Conservation (phyloP, 2,113 vertebrate species). For the Chaetura pelagica region DNA sequence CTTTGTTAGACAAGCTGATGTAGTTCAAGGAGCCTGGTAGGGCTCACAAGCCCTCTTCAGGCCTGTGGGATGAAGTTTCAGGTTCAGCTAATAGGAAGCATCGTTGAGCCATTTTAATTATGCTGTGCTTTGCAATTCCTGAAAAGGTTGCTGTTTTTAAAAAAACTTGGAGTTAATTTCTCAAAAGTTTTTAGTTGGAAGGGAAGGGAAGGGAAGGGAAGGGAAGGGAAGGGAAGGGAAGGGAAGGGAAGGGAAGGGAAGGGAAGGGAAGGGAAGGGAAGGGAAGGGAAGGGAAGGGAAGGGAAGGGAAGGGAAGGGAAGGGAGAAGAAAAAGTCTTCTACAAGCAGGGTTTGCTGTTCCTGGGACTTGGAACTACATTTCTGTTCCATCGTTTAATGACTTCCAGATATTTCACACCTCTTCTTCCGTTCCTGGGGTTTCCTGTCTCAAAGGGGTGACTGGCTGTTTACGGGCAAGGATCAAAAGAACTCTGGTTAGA, state of each 20-base stretch:
- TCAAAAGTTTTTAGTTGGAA: not conserved
- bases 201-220: too few species aligned
- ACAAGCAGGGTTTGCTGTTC: slow-evolving; percentile 3
- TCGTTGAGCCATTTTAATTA: not conserved
- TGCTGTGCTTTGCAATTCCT: not conserved
- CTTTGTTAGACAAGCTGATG: not conserved
- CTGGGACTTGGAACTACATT: not conserved
- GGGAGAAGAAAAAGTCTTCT: not conserved
- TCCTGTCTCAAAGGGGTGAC: slow-evolving; percentile 10
- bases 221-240: too few species aligned
- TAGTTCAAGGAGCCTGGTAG: not conserved
- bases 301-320: too few species aligned
- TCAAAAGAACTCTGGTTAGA: slow-evolving; percentile 2
- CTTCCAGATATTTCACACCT: slow-evolving; percentile 61
- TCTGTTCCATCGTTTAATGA: not conserved
- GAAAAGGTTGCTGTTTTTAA: not conserved
- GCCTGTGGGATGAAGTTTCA: not conserved
- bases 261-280: too few species aligned
- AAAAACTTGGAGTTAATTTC: not conserved
- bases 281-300: too few species aligned
- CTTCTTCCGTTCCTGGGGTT: not conserved
- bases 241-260: too few species aligned
- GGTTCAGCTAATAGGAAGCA: not conserved
- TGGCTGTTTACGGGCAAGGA: slow-evolving; percentile 1
- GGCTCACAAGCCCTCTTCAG: not conserved